Conservation (phyloP, 2,113 vertebrate species). For the Cavia aperea region DNA sequence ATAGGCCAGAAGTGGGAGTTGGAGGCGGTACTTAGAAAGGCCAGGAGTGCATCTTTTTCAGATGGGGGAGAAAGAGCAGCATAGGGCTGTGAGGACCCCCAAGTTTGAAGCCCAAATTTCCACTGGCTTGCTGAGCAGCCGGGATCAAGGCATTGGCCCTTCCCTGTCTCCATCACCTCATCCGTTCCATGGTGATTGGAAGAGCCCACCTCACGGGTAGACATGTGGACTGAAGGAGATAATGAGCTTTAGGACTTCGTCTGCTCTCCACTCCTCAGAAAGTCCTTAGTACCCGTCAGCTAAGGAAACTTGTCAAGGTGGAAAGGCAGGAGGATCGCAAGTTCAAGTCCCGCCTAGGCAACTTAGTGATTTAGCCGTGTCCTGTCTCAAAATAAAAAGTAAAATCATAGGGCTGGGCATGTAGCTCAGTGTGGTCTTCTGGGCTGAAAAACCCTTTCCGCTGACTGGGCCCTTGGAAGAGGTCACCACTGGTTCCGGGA, state of each 20-base stretch:
- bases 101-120: not conserved
- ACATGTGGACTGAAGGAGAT: not conserved
- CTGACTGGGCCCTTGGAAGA: not conserved
- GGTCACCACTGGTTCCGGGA: not conserved
- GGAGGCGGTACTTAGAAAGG: too few species aligned
- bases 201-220: not conserved
- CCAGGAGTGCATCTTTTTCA: not conserved
- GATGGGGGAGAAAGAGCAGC: not conserved
- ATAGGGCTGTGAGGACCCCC: accelerated
- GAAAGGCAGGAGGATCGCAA: not conserved
- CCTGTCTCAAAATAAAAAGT: not conserved
- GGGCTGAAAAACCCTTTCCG: not conserved
- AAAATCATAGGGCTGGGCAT: not conserved
- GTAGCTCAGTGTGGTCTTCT: not conserved
- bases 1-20: not conserved
- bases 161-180: not conserved
- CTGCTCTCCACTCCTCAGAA: not conserved
- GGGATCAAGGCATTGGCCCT: not conserved
- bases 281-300: not conserved
- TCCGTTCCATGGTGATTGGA: not conserved
- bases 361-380: not conserved
- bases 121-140: not conserved
- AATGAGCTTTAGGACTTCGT: not conserved
- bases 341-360: not conserved
- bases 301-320: not conserved